Evolutionary conservation across 2,888 invertebrate genomes (phyloP), one percentile per base, ranked within the genome.

Genomic region (Xiphydria camelus): DNA sequence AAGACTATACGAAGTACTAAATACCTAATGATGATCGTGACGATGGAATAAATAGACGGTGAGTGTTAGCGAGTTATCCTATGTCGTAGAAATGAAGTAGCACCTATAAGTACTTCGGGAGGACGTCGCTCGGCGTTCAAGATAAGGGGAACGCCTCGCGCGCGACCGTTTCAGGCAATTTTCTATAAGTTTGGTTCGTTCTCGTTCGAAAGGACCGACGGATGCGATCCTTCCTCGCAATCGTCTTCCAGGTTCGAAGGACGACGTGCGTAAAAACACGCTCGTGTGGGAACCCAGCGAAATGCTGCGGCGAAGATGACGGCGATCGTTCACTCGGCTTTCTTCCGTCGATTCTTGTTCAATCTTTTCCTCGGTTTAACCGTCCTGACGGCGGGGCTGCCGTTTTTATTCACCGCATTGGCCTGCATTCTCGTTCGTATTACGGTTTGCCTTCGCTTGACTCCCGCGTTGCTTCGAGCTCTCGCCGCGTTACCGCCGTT

Each of bases 21-120:
- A 45, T 33, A 22, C 48, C 42, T 45, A 47, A 37, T 25, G 48
- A 51, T 53, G 49, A 52, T 48, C 32, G 40, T 45, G 48, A 53
- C 33, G 34, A 58, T 57, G 55, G 47, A 63, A 64, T 61, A 61
- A 61, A 64, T 64, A 64, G 45, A 44, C 37, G 39, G 50, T 36
- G 49, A 45, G 41, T 41, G 35, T 50, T 43, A 40, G 20, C 29
- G 32, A 44, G 43, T 35, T 31, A 20, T 3, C 32, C 41, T 39
- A 10, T n/a, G 35, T 40, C 9, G 34, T 34, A 19, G 33, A 26
- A 38, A 23, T 51, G 46, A 46, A 42, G 49, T 43, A 34, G 34
- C 41, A 41, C 29, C 41, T 38, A 40, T 39, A 39, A 41, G 21
- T 17, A 22, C n/a, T 25, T 12, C 35, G 32, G 7, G 22, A 47